Percentiles rank a stretch among this genome's conserved stretches.
Evolutionary conservation across 2,797 vertebrate genomes (phyloP).

Genomic region (Malacoraja senta): DNA sequence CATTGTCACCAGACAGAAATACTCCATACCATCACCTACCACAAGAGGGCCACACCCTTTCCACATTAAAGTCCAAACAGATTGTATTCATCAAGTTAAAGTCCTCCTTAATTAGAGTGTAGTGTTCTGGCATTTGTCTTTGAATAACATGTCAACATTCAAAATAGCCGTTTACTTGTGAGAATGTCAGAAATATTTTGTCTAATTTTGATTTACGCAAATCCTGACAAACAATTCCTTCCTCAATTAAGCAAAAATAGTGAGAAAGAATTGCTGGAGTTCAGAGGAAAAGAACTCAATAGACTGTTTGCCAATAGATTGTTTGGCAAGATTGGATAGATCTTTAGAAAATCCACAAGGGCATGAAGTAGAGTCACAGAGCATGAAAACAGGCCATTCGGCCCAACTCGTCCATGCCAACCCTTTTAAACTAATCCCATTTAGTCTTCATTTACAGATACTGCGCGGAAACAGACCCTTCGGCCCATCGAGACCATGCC

Average conservation of each 20-base stretch:
- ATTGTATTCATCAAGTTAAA: conserved; percentile 16
- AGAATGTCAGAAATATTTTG: not conserved
- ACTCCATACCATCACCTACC: not conserved
- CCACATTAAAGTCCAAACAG: not conserved
- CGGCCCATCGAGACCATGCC: too few species aligned
- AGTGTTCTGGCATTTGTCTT: not conserved
- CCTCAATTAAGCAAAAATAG: not conserved
- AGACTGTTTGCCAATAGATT: not conserved
- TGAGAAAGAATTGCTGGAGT: conserved; percentile 7
- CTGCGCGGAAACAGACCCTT: too few species aligned
- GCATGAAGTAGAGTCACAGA: not conserved
- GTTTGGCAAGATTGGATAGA: not conserved
- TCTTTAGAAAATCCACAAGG: not conserved
- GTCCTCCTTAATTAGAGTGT: not conserved
- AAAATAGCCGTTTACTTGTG: not conserved
- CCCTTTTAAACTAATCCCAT: too few species aligned
- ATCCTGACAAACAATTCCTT: conserved; percentile 22
- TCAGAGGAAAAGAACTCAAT: not conserved
- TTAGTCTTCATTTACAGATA: too few species aligned
- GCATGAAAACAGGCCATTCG: too few species aligned
- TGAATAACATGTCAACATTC: conserved; percentile 29
- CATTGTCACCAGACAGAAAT: not conserved
- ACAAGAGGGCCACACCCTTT: not conserved
- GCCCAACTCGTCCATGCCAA: too few species aligned
- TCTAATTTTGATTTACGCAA: conserved; percentile 11